Conservation (phyloP, 1,140 invertebrate species). For the Batillaria attramentaria region DNA sequence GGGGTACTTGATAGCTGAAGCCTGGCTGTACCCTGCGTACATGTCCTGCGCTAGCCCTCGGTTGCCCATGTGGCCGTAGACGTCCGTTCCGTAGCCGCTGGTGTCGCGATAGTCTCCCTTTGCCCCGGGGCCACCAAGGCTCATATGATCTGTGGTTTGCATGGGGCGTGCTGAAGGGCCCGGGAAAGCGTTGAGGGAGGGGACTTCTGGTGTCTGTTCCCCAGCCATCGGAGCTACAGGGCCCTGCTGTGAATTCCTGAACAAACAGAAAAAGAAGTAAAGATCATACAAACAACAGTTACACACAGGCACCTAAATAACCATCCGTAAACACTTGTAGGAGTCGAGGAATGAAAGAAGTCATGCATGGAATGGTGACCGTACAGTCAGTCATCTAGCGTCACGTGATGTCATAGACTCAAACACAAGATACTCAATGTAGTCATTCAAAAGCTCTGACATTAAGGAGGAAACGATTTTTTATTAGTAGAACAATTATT, state of each 20-base stretch:
- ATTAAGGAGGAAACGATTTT: too few species aligned
- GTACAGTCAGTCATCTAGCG: neutral
- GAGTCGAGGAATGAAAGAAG: neutral
- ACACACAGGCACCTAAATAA: constrained; percentile 10
- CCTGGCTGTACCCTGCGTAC: constrained; percentile 47
- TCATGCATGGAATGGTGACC: neutral
- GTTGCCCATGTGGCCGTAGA: constrained; percentile 43
- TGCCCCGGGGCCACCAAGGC: constrained; percentile 23
- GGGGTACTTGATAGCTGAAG: constrained; percentile 59
- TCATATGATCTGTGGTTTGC: constrained; percentile 38
- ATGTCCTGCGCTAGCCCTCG: constrained; percentile 42
- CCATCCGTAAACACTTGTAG: neutral
- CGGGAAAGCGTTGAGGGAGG: constrained; percentile 47
- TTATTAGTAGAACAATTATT: too few species aligned
- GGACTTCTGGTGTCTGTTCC: constrained; percentile 50
- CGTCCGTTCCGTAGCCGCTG: constrained; percentile 30
- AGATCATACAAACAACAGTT: constrained; percentile 3
- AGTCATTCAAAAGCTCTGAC: too few species aligned
- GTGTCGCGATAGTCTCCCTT: constrained; percentile 53
- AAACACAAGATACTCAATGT: too few species aligned
- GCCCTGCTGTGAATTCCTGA: constrained; percentile 59
- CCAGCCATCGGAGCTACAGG: constrained; percentile 40
- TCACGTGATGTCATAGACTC: too few species aligned
- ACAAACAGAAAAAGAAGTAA: too few species aligned
- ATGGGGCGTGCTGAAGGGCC: constrained; percentile 32